Evolutionary conservation across 2,113 vertebrate genomes (phyloP).

Genomic region (Hucho hucho): DNA sequence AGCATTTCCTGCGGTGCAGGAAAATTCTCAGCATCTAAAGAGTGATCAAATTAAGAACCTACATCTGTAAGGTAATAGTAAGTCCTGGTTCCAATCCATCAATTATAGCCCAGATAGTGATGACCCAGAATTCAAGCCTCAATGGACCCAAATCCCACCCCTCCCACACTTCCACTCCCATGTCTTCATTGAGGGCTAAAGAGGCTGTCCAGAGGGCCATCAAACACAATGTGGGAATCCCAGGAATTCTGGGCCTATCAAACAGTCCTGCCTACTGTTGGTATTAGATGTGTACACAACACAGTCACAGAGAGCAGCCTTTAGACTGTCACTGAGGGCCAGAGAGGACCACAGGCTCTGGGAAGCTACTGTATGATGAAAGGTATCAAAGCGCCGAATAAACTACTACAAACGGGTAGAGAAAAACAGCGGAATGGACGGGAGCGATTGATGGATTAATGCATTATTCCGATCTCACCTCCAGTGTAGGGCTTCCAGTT

Average conservation of each 20-base stretch:
- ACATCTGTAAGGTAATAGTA: too few species aligned
- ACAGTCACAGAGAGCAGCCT: constrained; percentile 33
- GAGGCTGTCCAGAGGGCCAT: neutral
- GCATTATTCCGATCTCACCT: constrained; percentile 74
- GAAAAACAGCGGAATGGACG: neutral
- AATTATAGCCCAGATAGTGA: neutral
- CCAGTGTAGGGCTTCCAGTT: constrained; percentile 99
- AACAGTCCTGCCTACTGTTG: constrained; percentile 41
- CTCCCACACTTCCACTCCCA: neutral
- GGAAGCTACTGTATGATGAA: too few species aligned
- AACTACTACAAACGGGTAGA: neutral
- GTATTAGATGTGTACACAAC: constrained; percentile 45
- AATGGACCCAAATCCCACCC: neutral
- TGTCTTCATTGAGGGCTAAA: neutral
- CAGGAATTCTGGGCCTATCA: constrained; percentile 50
- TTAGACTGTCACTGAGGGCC: constrained; percentile 24
- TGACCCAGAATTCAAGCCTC: neutral
- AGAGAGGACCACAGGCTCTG: too few species aligned
- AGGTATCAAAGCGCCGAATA: too few species aligned
- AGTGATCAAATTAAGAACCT: too few species aligned
- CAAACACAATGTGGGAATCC: constrained; percentile 45
- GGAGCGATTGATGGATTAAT: neutral
- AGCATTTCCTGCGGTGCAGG: too few species aligned
- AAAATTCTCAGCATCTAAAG: too few species aligned
- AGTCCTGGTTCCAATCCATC: neutral